phyloP scores from a whole-genome alignment of 2,113 vertebrate species.

The Forbesichthys papilliferus region DNA sequence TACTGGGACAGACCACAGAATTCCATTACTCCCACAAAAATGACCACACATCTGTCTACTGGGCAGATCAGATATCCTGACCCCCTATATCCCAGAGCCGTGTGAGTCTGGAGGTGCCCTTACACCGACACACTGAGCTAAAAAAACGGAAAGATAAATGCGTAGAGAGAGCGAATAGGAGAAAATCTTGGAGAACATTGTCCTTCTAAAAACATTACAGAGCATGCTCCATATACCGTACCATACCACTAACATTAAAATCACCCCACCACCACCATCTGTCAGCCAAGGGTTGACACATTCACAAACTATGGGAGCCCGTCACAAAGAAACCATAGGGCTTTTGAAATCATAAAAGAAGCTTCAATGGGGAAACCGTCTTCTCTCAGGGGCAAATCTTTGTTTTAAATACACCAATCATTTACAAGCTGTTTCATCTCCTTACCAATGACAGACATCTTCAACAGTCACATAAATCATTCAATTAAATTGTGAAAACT shows the following conservation, averaged over 20 bases:
- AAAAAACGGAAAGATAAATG: background rate
- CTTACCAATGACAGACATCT: slow-evolving; percentile 31
- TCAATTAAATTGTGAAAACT: background rate
- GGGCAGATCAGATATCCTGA: slow-evolving; percentile 62
- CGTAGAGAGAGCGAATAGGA: slow-evolving; percentile 5
- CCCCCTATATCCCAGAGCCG: slow-evolving; percentile 39
- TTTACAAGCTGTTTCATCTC: slow-evolving; percentile 31
- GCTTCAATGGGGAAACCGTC: too few relatives aligned
- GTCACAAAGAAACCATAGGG: slow-evolving; percentile 27
- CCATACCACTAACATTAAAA: slow-evolving; percentile 5
- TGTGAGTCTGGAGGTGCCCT: slow-evolving; percentile 29
- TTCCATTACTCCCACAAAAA: slow-evolving; percentile 68
- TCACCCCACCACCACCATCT: background rate
- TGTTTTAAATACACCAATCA: slow-evolving; percentile 28
- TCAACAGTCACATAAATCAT: slow-evolving; percentile 8
- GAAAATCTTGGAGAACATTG: slow-evolving; percentile 15
- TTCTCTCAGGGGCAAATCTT: too few relatives aligned
- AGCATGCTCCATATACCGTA: slow-evolving; percentile 19
- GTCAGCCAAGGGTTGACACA: background rate
- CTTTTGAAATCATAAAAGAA: slow-evolving; percentile 44
- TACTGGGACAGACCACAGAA: slow-evolving; percentile 58
- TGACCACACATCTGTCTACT: slow-evolving; percentile 61
- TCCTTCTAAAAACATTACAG: slow-evolving; percentile 31
- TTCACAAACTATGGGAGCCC: slow-evolving; percentile 36
- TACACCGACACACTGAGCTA: slow-evolving; percentile 44